A percentile compares a stretch with the other conserved stretches of the same genome.
Evolutionary conservation across 1,140 invertebrate genomes (phyloP).

Genomic region (Aphis gossypii): DNA sequence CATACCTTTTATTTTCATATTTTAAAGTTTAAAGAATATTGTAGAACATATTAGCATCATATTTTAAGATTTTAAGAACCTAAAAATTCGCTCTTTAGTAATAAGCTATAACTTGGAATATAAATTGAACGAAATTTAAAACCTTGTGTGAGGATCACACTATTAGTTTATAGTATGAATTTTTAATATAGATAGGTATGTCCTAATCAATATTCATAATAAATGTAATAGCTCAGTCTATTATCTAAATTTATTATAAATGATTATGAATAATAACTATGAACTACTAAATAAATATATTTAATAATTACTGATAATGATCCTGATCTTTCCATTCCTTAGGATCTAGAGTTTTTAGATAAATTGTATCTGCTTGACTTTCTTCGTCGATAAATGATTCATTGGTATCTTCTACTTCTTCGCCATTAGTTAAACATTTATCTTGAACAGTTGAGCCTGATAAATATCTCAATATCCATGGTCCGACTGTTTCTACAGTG

Average conservation of each 20-base stretch:
- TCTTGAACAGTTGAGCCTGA: conserved; percentile 40
- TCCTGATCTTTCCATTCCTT: conserved; percentile 96
- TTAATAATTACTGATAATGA: conserved; percentile 68
- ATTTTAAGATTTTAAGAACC: too few species aligned
- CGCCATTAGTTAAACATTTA: conserved; percentile 23
- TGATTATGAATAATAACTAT: not conserved
- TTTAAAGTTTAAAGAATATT: too few species aligned
- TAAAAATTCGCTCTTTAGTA: too few species aligned
- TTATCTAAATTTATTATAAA: not conserved
- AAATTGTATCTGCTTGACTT: conserved; percentile 74
- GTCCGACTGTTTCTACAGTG: conserved; percentile 45
- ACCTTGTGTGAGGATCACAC: too few species aligned
- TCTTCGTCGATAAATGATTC: conserved; percentile 66
- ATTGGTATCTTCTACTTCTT: conserved; percentile 63
- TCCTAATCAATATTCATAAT: not conserved
- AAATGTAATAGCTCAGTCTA: not conserved
- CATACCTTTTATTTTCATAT: too few species aligned
- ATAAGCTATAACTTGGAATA: too few species aligned
- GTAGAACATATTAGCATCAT: too few species aligned
- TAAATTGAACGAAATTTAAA: too few species aligned
- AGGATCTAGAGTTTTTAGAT: conserved; percentile 89
- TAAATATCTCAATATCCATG: conserved; percentile 29
- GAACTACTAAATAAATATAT: not conserved
- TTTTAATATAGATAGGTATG: not conserved
- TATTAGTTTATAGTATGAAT: not conserved